phyloP scores from a whole-genome alignment of 2,797 vertebrate genomes.

The Enteromius argenteus region DNA sequence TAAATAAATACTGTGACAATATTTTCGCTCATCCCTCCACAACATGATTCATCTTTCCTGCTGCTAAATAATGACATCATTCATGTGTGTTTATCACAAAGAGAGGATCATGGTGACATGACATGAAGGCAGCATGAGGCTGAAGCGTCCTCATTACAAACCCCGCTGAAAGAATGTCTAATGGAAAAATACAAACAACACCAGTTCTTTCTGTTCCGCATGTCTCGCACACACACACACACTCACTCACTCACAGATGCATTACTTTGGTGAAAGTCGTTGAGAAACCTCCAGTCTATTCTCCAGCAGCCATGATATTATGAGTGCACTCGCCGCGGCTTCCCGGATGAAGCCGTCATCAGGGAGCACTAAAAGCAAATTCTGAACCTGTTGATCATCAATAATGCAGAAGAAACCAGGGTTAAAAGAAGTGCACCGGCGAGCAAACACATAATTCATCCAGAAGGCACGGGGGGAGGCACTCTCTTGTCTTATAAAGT shows the following conservation, averaged over 20 bases:
- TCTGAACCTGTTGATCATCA: slow-evolving; percentile 85
- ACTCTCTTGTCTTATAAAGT: slow-evolving; percentile 85
- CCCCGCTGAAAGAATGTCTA: background rate
- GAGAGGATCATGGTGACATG: background rate
- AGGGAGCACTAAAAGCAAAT: slow-evolving; percentile 89
- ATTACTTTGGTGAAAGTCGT: slow-evolving; percentile 61
- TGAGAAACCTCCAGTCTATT: slow-evolving; percentile 66
- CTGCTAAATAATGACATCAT: background rate
- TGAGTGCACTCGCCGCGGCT: slow-evolving; percentile 76
- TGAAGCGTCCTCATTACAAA: background rate
- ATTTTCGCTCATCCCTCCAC: background rate
- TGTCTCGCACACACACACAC: slow-evolving; percentile 21
- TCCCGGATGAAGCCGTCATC: slow-evolving; percentile 66
- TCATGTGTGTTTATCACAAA: background rate
- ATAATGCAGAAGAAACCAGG: slow-evolving; percentile 92
- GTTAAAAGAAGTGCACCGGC: slow-evolving; percentile 88
- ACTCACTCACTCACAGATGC: slow-evolving; percentile 36
- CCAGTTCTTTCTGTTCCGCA: background rate
- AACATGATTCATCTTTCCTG: background rate
- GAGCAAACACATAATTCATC: slow-evolving; percentile 80
- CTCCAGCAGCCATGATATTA: slow-evolving; percentile 78
- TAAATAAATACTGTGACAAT: background rate
- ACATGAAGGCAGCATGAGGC: background rate
- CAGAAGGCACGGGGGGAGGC: slow-evolving; percentile 57
- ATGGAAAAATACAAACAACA: background rate